Evolutionary conservation across 2,113 vertebrate species (phyloP).

Genomic region (Anser brachyrhynchus): DNA sequence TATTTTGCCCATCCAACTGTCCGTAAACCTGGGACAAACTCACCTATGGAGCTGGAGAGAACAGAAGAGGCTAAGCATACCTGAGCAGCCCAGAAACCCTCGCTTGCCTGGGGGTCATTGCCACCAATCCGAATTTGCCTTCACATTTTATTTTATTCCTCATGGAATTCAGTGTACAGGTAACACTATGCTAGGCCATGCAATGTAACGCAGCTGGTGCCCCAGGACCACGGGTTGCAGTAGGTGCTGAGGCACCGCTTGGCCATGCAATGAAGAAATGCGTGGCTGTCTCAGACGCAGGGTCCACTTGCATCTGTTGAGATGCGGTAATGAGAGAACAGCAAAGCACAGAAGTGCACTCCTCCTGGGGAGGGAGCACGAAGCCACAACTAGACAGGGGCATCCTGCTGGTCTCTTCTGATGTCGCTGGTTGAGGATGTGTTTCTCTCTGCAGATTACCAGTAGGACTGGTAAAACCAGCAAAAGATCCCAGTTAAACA

Average conservation of each 20-base stretch:
- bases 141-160: background rate
- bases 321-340: background rate
- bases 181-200: too few relatives aligned
- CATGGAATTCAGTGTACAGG: background rate
- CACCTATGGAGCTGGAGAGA: background rate
- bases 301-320: background rate
- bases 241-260: background rate
- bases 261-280: background rate
- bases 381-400: background rate
- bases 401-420: background rate
- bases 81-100: background rate
- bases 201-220: background rate
- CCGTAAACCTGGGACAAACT: background rate
- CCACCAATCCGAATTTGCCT: background rate
- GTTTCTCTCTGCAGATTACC: background rate
- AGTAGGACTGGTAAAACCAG: background rate
- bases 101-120: background rate
- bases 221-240: too few relatives aligned
- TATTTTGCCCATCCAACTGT: background rate
- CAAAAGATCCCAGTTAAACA: background rate
- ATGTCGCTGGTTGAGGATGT: background rate
- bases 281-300: background rate
- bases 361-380: background rate
- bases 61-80: background rate
- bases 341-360: background rate